Percentiles rank a stretch among this genome's conserved stretches.
These are phyloP conservation scores for Eumeta japonica DNA, from an alignment of 1,140 invertebrate genomes.

Conservation along the genomic window DNA sequence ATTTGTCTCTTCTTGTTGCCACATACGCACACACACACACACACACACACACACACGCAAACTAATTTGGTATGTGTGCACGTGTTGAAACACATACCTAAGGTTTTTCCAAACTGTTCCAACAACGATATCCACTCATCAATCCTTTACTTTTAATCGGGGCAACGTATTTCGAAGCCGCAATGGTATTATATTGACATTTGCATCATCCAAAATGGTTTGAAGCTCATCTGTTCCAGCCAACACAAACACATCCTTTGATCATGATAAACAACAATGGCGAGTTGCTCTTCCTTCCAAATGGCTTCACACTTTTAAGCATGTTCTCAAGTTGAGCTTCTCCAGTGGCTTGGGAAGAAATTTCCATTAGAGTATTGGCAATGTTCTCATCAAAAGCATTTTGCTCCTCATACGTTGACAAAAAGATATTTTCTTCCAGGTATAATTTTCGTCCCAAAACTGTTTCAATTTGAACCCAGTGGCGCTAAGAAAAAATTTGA, in stretches of 20 bases:
- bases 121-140: conserved; percentile 77
- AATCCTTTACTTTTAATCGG: conserved; percentile 76
- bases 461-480: too few relatives aligned
- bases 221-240: conserved; percentile 83
- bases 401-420: conserved; percentile 65
- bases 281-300: conserved; percentile 79
- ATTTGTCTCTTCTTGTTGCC: too few relatives aligned
- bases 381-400: conserved; percentile 71
- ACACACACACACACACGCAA: too few relatives aligned
- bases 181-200: conserved; percentile 84
- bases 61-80: too few relatives aligned
- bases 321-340: conserved; percentile 78
- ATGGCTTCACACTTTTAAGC: conserved; percentile 78
- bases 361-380: conserved; percentile 74
- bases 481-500: too few relatives aligned
- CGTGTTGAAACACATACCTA: conserved; percentile 48
- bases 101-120: conserved; percentile 73
- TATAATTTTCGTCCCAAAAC: too few relatives aligned
- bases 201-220: conserved; percentile 77
- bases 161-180: conserved; percentile 78
- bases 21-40: too few relatives aligned
- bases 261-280: conserved; percentile 74
- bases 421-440: too few relatives aligned
- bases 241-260: conserved; percentile 78
- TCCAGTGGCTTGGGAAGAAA: conserved; percentile 80